phyloP scores from a whole-genome alignment of 2,888 invertebrate species.

The Sipha maydis region DNA sequence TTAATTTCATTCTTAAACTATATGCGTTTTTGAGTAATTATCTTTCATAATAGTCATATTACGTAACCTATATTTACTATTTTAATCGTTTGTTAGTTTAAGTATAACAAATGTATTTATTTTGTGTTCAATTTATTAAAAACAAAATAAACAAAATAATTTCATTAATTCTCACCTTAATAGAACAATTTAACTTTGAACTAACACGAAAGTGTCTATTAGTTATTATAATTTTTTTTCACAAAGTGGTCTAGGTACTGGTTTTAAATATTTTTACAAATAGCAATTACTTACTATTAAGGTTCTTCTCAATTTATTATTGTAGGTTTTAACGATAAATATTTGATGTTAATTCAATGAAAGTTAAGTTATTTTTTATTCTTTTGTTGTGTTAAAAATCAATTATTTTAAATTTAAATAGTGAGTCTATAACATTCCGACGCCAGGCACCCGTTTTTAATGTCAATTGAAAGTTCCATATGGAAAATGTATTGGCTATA shows the following conservation, averaged over 20 bases:
- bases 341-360: neutral
- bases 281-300: too few species aligned
- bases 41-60: neutral
- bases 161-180: too few species aligned
- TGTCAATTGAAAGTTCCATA: slow-evolving; percentile 9
- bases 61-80: neutral
- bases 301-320: too few species aligned
- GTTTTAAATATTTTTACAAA: too few species aligned
- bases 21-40: neutral
- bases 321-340: neutral
- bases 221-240: too few species aligned
- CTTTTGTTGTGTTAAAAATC: neutral
- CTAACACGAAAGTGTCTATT: too few species aligned
- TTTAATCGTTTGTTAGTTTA: neutral
- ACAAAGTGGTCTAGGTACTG: too few species aligned
- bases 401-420: slow-evolving; percentile 39
- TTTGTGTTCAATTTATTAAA: too few species aligned
- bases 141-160: too few species aligned
- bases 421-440: slow-evolving; percentile 12
- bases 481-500: slow-evolving; percentile 16
- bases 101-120: neutral
- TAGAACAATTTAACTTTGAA: too few species aligned
- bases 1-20: neutral
- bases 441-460: slow-evolving; percentile 12
- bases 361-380: neutral